phyloP scores from a whole-genome alignment of 1,140 invertebrate species.

The Hylyphantes graminicola region DNA sequence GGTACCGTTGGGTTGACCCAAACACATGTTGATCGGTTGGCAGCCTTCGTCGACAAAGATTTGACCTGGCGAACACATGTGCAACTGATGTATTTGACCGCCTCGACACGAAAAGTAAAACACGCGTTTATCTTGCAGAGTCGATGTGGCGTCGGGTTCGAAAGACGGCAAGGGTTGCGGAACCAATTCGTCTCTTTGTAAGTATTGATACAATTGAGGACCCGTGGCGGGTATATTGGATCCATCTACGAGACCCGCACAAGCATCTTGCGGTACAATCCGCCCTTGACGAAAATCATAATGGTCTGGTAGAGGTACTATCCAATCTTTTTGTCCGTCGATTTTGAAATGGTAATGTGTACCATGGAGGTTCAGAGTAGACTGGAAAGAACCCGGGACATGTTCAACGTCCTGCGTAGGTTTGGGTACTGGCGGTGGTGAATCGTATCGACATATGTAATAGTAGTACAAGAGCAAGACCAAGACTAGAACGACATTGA shows the following conservation, averaged over 20 bases:
- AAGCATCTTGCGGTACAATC: neutral
- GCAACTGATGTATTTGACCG: neutral
- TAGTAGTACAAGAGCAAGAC: neutral
- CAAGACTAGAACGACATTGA: neutral
- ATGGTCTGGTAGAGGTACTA: neutral
- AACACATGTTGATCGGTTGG: neutral
- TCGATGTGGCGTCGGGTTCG: neutral
- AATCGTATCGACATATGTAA: neutral
- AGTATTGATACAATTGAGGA: neutral
- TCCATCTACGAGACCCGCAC: neutral
- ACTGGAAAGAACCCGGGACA: too few relatives aligned
- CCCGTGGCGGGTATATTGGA: neutral
- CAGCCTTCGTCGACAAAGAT: neutral
- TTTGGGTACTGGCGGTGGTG: neutral
- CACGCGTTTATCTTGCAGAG: neutral
- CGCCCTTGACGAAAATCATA: neutral
- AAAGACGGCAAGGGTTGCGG: neutral
- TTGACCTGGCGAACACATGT: conserved; percentile 19
- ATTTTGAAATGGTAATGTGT: neutral
- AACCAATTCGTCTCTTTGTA: neutral
- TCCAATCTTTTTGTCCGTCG: neutral
- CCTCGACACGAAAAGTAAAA: conserved; percentile 10
- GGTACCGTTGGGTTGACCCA: neutral
- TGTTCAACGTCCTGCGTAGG: neutral
- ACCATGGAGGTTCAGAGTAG: neutral